These are phyloP conservation scores for Caenorhabditis auriculariae DNA, from an alignment of 2,888 invertebrate genomes.

Conservation along the genomic window DNA sequence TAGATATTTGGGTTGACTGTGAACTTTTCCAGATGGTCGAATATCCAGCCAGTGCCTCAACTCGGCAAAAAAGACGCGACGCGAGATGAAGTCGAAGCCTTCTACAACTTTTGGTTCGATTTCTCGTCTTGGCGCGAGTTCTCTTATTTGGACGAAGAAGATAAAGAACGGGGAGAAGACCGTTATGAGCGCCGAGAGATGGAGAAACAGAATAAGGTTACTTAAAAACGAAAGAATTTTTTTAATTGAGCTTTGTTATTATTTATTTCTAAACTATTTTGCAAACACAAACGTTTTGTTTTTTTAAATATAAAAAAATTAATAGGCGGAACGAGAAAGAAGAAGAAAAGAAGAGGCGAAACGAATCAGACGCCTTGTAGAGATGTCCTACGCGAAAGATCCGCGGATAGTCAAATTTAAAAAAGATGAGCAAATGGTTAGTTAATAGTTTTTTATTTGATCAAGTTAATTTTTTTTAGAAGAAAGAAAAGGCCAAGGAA, in stretches of 20 bases:
- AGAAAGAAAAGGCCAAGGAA: slow-evolving; percentile 38
- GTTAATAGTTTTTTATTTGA: slow-evolving; percentile 2
- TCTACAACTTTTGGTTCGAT: slow-evolving; percentile 93
- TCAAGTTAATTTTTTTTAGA: slow-evolving; percentile 14
- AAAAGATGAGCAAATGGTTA: slow-evolving; percentile 87
- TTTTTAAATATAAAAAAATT: not conserved
- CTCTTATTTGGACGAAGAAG: slow-evolving; percentile 96
- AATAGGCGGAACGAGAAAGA: slow-evolving; percentile 77
- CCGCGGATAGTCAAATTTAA: slow-evolving; percentile 89
- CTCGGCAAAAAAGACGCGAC: slow-evolving; percentile 78
- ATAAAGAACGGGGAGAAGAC: slow-evolving; percentile 93
- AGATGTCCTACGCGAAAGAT: slow-evolving; percentile 89
- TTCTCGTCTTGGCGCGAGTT: slow-evolving; percentile 98
- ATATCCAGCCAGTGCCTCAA: slow-evolving; percentile 80
- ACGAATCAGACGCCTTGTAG: slow-evolving; percentile 84
- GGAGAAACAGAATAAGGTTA: slow-evolving; percentile 88
- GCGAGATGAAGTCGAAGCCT: slow-evolving; percentile 83
- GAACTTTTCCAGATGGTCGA: slow-evolving; percentile 78
- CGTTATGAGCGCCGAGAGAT: slow-evolving; percentile 95
- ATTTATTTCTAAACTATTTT: not conserved
- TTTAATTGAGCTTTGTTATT: not conserved
- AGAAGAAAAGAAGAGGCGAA: slow-evolving; percentile 96
- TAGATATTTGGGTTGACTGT: slow-evolving; percentile 4
- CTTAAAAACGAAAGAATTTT: not conserved
- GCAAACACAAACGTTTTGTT: not conserved